phyloP scores from a whole-genome alignment of 2,888 invertebrate genomes.

The Candidula unifasciata region DNA sequence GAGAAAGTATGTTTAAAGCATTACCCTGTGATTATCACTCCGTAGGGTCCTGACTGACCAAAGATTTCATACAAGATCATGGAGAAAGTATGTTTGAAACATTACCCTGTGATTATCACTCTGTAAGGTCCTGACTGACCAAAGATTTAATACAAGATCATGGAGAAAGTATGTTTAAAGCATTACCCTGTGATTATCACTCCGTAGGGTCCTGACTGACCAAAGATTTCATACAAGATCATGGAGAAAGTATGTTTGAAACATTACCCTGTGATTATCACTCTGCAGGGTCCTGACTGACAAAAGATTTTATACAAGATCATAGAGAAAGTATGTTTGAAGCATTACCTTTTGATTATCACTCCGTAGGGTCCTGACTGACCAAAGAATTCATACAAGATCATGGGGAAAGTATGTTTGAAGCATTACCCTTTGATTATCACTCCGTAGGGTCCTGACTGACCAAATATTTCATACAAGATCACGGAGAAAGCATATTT shows the following conservation, averaged over 20 bases:
- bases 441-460: slow-evolving; percentile 79
- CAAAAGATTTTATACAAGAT: slow-evolving; percentile 78
- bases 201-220: too few species aligned
- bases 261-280: slow-evolving; percentile 83
- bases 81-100: too few species aligned
- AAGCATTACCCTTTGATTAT: slow-evolving; percentile 83
- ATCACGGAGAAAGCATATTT: slow-evolving; percentile 83
- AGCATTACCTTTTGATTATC: too few species aligned
- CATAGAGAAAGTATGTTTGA: slow-evolving; percentile 85
- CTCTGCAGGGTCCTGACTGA: slow-evolving; percentile 78
- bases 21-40: too few species aligned
- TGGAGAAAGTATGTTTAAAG: slow-evolving; percentile 84
- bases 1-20: slow-evolving; percentile 86
- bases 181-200: too few species aligned
- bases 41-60: too few species aligned
- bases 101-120: slow-evolving; percentile 89
- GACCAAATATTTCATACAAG: slow-evolving; percentile 77
- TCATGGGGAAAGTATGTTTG: too few species aligned
- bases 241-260: too few species aligned
- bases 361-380: too few species aligned
- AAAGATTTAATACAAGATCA: slow-evolving; percentile 78
- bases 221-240: too few species aligned
- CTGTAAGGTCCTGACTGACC: slow-evolving; percentile 77
- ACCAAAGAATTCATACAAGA: too few species aligned
- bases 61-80: too few species aligned